Conservation (phyloP, 1,140 invertebrate genomes). For the Drosophila nebulosa region DNA sequence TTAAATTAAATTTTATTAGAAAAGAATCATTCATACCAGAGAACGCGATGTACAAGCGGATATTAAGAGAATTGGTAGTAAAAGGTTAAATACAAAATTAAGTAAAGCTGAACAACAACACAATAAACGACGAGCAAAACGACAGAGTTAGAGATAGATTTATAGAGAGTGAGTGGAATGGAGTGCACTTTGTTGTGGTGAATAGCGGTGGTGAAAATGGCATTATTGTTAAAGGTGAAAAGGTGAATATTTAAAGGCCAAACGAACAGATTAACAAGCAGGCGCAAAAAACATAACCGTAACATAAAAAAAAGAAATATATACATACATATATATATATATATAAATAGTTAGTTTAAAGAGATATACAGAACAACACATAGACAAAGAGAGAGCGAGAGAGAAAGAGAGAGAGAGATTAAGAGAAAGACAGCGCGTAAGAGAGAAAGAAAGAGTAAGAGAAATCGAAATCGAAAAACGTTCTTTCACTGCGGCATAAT, state of each 20-base stretch:
- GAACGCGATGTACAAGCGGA: neutral
- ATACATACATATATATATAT: too few relatives aligned
- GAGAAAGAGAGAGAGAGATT: neutral
- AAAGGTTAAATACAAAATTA: conserved; percentile 4
- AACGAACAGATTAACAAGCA: neutral
- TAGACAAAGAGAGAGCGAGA: neutral
- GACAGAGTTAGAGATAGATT: neutral
- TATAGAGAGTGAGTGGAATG: neutral
- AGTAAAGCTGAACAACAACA: conserved; percentile 5
- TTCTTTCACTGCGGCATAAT: conserved; percentile 3
- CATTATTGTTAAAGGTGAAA: neutral
- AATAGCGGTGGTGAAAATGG: neutral
- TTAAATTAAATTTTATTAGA: conserved; percentile 2
- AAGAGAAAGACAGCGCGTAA: neutral
- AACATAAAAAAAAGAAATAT: neutral
- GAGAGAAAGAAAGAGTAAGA: neutral
- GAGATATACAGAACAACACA: neutral
- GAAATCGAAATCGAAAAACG: neutral
- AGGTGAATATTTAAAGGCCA: neutral
- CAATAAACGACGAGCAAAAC: conserved; percentile 8
- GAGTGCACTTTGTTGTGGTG: conserved; percentile 8
- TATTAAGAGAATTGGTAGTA: conserved; percentile 1
- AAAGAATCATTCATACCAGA: too few relatives aligned
- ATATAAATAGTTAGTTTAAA: neutral
- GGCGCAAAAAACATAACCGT: neutral